Base-by-base conservation (phyloP, 2,797 vertebrate species). In the Coranthus polyacanthus region DNA sequence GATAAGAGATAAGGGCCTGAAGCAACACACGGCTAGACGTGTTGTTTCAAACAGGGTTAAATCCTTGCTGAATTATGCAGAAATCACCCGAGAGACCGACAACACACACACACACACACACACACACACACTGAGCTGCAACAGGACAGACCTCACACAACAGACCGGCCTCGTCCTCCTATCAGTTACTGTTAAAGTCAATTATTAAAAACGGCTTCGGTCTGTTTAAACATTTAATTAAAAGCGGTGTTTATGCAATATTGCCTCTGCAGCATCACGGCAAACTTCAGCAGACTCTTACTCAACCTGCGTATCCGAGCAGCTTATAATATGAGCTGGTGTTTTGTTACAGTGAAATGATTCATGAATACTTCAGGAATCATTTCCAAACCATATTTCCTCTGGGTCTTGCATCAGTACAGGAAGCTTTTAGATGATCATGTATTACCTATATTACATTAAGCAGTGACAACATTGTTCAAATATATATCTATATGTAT, bases 111-210 rank as follows among this genome's bases (percentile, higher is more conserved):
- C 37, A n/a, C n/a, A n/a, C n/a, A n/a, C n/a, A n/a, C n/a, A n/a
- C 36, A 12, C n/a, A 55, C 20, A 2, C 26, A 63, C 22, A 67
- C 21, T 38, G 60, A 37, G 49, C 36, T 60, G 88, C 68, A 89
- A 89, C 67, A 73, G n/a, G 71, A 85, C 62, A 81, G 24, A 79
- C 55, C 60, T 85, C 75, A 83, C 82, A 83, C 73, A 61, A 50
- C 57, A 72, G 47, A 47, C 74, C 43, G 80, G 32, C 41, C 54
- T 74, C 29, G 1, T 50, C 59, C 52, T 65, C 71, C 66, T 78
- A 81, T 79, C 83, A 57, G 47, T 78, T 78, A 78, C 89, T 57
- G 18, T 55, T 39, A 65, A 67, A 22, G 84, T 92, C 2, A 90
- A 90, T 78, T 81, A 90, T 91, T 88, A 68, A 71, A 50, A 45